phyloP scores from a whole-genome alignment of 2,888 invertebrate genomes.

The Stomorhina lunata region DNA sequence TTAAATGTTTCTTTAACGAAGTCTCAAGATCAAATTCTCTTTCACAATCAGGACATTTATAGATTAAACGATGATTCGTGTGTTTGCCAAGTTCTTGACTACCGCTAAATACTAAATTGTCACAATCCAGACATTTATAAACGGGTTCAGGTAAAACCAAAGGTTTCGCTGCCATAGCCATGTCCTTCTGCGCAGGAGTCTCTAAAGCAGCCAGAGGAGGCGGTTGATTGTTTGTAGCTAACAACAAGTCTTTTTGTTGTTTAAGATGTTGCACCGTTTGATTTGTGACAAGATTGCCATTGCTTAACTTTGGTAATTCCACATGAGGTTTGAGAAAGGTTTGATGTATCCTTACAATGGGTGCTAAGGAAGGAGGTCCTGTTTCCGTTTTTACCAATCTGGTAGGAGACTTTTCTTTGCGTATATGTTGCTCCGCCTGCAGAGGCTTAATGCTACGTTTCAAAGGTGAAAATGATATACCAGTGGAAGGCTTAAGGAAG shows the following conservation, averaged over 20 bases:
- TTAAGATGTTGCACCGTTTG: constrained; percentile 6
- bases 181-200: constrained; percentile 6
- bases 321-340: constrained; percentile 43
- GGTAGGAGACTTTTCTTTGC: constrained; percentile 53
- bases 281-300: background rate
- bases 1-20: constrained; percentile 77
- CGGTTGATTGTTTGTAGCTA: constrained; percentile 35
- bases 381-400: constrained; percentile 38
- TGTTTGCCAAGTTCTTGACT: constrained; percentile 72
- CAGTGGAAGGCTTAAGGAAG: constrained; percentile 71
- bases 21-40: constrained; percentile 75
- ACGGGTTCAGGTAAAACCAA: constrained; percentile 63
- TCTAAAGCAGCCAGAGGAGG: constrained; percentile 57
- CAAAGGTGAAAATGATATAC: constrained; percentile 70
- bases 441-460: constrained; percentile 69
- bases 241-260: constrained; percentile 6
- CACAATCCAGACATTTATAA: constrained; percentile 77
- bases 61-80: constrained; percentile 75
- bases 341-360: constrained; percentile 45
- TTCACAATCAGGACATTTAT: constrained; percentile 76
- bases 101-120: constrained; percentile 71
- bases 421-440: constrained; percentile 56
- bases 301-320: constrained; percentile 42
- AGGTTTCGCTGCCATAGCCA: constrained; percentile 21
- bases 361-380: constrained; percentile 55